Base-by-base conservation (phyloP, 2,888 invertebrate genomes). In the Pachycephus smyrnensis region DNA sequence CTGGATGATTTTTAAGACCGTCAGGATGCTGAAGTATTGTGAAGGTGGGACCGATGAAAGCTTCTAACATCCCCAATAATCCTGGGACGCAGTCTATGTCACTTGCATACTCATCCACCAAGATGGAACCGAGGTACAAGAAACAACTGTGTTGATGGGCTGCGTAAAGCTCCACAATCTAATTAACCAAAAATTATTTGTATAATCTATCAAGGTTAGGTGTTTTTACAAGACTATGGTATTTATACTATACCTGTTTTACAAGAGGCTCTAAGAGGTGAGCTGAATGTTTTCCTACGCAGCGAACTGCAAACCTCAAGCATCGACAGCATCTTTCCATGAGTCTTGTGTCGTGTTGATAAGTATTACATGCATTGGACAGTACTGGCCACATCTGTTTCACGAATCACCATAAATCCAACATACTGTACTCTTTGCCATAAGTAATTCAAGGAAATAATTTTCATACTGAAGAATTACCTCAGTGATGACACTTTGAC, bases 301-400 rank as follows among this genome's bases (percentile, higher is more conserved):
- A 97, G 80, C 99, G 95, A 79, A 99, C 94, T 78, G 96, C 95
- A 92, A 98, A 99, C 75, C 98, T 94, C 81, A 98, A 93, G 87
- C 97, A 95, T 77, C 99, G 95, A 90, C 98, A 98, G 88, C 96
- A 95, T 84, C 98, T 94, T 92, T 99, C 99, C 95, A 98, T 97
- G 69, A 98, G 94, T 83, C 98, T 94, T 15, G 95, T 92, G 92
- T 98, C 97, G n/a, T 93, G 91, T 91, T 96, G 95, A 91, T 95
- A 98, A 92, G 95, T 96, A 82, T 95, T 94, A 92, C 96, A 96
- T 3, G 95, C 94, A 75, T 94, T 94, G 0, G 96, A 95, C 80
- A 98, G 92, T 73, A 97, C 94, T 40, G 98, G 97, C 98, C 98
- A 98, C 83, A 97, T 94, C 94, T 97, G 94, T 36, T 31, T 32